These are phyloP conservation scores for Vulpes lagopus DNA, from an alignment of 2,113 vertebrate genomes.

Conservation along the genomic window DNA sequence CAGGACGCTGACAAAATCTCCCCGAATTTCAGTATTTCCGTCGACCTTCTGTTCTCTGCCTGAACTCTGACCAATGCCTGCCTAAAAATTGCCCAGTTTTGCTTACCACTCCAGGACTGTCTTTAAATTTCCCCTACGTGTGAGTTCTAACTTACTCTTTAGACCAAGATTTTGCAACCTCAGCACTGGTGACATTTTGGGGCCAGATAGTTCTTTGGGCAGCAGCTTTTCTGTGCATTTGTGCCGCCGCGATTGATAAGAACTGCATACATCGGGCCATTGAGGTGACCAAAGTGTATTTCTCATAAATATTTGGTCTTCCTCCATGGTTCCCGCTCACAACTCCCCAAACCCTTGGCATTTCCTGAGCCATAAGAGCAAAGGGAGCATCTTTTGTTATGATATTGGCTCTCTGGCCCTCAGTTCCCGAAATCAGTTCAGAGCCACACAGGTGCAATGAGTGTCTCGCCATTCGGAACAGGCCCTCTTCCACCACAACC, in stretches of 20 bases:
- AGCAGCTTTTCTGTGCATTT: neutral
- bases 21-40: neutral
- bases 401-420: neutral
- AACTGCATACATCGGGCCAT: neutral
- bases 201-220: neutral
- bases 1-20: neutral
- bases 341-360: neutral
- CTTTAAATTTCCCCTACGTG: neutral
- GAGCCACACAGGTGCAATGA: neutral
- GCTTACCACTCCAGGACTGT: neutral
- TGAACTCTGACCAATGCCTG: neutral
- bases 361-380: neutral
- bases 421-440: neutral
- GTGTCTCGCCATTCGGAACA: neutral
- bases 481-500: neutral
- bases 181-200: neutral
- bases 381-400: neutral
- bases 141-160: neutral
- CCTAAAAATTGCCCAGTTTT: neutral
- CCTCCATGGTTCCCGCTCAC: neutral
- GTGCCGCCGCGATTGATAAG: neutral
- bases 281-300: neutral
- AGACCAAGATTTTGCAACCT: neutral
- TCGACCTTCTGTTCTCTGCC: neutral
- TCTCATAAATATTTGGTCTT: neutral